Base-by-base conservation (phyloP, 2,113 vertebrate species). In the Brachypteracias leptosomus region DNA sequence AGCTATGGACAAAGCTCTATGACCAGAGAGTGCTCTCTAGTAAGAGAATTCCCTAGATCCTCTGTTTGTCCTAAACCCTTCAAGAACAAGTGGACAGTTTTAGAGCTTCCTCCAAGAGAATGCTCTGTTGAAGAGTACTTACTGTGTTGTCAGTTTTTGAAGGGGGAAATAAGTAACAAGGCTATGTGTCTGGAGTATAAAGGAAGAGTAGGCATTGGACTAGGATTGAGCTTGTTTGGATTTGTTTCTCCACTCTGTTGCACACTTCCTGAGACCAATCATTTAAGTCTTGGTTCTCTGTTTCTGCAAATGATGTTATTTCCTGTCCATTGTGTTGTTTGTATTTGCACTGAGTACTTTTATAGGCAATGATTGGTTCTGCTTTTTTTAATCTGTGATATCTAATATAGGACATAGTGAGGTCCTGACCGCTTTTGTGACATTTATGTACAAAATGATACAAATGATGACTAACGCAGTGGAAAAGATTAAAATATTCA, bases 401-500 rank as follows among this genome's bases (percentile, higher is more conserved):
- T 35, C 28, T 88, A n/a, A 40, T 57, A 44, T 3, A 75, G 78
- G 36, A 85, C 28, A 54, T 11, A 36, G 26, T 2, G 7, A 93
- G 44, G 58, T 88, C 58, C 52, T 90, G 83, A 84, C 52, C 55
- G 88, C 52, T 77, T 88, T 83, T 89, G 83, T 86, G 80, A 59
- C 59, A 52, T 77, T 66, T 80, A 52, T 33, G 28, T 74, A 58
- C 55, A 20, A 62, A 94, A 59, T 51, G 26, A 77, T 91, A 91
- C 33, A 85, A 85, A 82, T 61, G 29, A 85, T 80, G 78, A 79
- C 54, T 74, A 84, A 84, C 36, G 26, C 74, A 86, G 26, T 24
- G 68, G 51, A 86, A 86, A 88, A 54, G 11, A 74, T 66, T 87
- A 62, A 89, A 95, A 89, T 91, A 93, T 89, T 73, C 63, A 36